Percentiles rank a stretch among this genome's conserved stretches.
Evolutionary conservation across 2,113 vertebrate genomes (phyloP).

Genomic region (Plecotus auritus): DNA sequence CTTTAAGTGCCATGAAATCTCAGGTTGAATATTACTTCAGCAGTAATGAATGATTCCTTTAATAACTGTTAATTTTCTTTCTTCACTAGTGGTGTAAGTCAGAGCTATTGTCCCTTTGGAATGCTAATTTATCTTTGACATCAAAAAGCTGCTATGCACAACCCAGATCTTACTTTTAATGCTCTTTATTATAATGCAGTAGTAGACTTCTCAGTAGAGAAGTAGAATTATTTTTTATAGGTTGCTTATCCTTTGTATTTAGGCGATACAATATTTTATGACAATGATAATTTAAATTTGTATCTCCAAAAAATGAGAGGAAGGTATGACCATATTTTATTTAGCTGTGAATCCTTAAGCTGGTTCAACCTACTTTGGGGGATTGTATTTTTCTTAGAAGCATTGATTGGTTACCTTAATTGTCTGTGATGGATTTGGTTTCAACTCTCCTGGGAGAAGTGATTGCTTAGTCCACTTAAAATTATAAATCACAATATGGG

Average conservation of each 20-base stretch:
- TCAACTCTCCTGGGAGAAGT: background rate
- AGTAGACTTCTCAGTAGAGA: background rate
- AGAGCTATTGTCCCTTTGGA: background rate
- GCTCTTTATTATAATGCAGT: constrained; percentile 35
- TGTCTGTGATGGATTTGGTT: constrained; percentile 53
- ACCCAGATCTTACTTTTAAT: constrained; percentile 6
- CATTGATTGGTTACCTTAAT: constrained; percentile 55
- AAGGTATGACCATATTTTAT: background rate
- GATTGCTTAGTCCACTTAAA: constrained; percentile 27
- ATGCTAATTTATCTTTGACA: constrained; percentile 18
- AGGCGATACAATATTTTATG: constrained; percentile 28
- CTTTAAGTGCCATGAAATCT: background rate
- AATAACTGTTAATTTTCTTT: constrained; percentile 21
- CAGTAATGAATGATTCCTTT: background rate
- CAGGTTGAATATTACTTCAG: background rate
- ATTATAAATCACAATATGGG: constrained; percentile 42
- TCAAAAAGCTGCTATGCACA: background rate
- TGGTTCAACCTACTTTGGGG: constrained; percentile 25
- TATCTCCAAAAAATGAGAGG: background rate
- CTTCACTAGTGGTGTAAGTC: constrained; percentile 1
- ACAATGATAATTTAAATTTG: constrained; percentile 25
- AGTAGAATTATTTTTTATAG: background rate
- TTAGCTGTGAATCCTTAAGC: background rate
- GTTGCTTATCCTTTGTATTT: constrained; percentile 30
- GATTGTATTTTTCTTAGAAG: constrained; percentile 37